phyloP scores from a whole-genome alignment of 1,140 invertebrate genomes.

The Varroa destructor region DNA sequence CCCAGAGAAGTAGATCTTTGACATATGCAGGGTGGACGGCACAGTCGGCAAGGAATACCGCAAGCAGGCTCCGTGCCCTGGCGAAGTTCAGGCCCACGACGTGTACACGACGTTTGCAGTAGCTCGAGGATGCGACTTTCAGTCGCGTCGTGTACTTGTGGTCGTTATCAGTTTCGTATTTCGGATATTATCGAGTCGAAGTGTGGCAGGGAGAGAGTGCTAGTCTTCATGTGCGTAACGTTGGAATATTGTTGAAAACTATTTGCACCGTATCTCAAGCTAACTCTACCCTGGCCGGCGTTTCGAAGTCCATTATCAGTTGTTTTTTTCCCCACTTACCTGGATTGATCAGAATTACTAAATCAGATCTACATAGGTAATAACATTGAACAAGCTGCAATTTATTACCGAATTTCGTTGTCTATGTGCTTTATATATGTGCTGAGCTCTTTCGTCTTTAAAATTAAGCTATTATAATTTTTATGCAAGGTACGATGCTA shows the following conservation, averaged over 20 bases:
- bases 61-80: slow-evolving; percentile 32
- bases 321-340: too few relatives aligned
- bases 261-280: slow-evolving; percentile 2
- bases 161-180: slow-evolving; percentile 30
- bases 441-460: too few relatives aligned
- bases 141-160: slow-evolving; percentile 30
- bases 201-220: slow-evolving; percentile 5
- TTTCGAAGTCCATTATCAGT: too few relatives aligned
- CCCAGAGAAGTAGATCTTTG: slow-evolving; percentile 32
- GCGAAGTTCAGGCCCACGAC: background rate
- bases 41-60: slow-evolving; percentile 30
- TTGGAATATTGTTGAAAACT: background rate
- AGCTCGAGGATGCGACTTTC: slow-evolving; percentile 6
- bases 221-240: background rate
- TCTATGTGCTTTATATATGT: too few relatives aligned
- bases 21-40: slow-evolving; percentile 33
- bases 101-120: background rate
- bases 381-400: too few relatives aligned
- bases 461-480: too few relatives aligned
- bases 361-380: too few relatives aligned
- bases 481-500: too few relatives aligned
- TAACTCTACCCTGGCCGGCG: background rate
- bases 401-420: too few relatives aligned
- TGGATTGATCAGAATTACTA: too few relatives aligned
- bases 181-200: background rate